Evolutionary conservation across 2,888 invertebrate genomes (phyloP).

Genomic region (Phortica okadai): DNA sequence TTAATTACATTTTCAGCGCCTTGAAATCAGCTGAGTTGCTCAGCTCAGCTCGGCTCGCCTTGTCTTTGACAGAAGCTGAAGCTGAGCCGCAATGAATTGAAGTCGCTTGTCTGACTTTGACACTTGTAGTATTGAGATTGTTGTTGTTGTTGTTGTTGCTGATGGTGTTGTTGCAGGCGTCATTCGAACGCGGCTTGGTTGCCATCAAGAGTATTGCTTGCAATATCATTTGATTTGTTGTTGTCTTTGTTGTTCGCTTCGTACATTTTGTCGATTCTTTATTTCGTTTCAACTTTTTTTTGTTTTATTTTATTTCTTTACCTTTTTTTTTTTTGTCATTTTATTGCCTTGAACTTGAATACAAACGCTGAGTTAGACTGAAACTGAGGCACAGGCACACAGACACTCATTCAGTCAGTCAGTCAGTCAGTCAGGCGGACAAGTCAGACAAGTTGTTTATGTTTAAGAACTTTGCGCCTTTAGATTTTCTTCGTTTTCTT

Average conservation of each 20-base stretch:
- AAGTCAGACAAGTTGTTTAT: not conserved
- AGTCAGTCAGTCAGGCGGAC: not conserved
- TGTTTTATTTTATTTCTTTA: not conserved
- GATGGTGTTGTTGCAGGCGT: not conserved
- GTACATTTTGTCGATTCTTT: not conserved
- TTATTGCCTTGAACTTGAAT: slow-evolving; percentile 13
- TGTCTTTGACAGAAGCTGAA: not conserved
- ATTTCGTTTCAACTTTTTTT: not conserved
- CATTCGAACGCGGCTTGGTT: not conserved
- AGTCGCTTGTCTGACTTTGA: not conserved
- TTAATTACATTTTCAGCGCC: not conserved
- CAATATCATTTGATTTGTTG: not conserved
- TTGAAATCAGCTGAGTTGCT: not conserved
- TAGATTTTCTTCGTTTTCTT: not conserved
- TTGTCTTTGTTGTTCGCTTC: not conserved
- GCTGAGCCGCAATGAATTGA: not conserved
- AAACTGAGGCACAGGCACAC: not conserved
- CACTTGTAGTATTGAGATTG: not conserved
- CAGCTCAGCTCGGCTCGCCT: not conserved
- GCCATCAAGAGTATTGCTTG: not conserved
- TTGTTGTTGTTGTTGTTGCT: not conserved
- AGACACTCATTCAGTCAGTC: too few relatives aligned
- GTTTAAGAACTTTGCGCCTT: not conserved
- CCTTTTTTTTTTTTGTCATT: not conserved
- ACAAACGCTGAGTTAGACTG: not conserved